These are phyloP conservation scores for Collichthys lucidus DNA, from an alignment of 2,113 vertebrate genomes.

Conservation along the genomic window DNA sequence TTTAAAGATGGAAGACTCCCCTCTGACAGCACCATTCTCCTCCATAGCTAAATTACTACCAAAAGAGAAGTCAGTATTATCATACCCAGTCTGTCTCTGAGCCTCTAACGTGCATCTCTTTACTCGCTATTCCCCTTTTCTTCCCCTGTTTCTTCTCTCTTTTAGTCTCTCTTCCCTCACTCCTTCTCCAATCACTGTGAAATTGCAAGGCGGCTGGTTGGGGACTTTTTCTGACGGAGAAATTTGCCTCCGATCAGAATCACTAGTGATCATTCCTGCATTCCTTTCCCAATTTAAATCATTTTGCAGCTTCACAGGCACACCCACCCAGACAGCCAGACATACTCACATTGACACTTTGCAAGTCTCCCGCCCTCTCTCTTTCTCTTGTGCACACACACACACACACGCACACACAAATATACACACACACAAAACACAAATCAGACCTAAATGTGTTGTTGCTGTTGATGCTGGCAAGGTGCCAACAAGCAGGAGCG, in stretches of 20 bases:
- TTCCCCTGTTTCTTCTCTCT: slow-evolving; percentile 39
- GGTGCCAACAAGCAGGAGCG: slow-evolving; percentile 35
- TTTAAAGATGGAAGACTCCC: slow-evolving; percentile 16
- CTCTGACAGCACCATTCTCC: slow-evolving; percentile 31
- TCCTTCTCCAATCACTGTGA: slow-evolving; percentile 79
- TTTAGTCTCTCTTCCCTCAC: slow-evolving; percentile 44
- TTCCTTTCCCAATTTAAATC: slow-evolving; percentile 73
- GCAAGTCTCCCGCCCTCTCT: slow-evolving; percentile 37
- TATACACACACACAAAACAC: slow-evolving; percentile 32
- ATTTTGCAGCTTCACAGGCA: slow-evolving; percentile 72
- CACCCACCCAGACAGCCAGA: slow-evolving; percentile 59
- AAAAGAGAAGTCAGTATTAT: slow-evolving; percentile 58
- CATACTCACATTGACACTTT: slow-evolving; percentile 44
- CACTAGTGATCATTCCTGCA: slow-evolving; percentile 66
- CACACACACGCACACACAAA: slow-evolving; percentile 24
- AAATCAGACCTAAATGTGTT: slow-evolving; percentile 29
- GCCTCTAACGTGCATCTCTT: slow-evolving; percentile 34
- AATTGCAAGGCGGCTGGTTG: slow-evolving; percentile 74
- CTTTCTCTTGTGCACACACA: slow-evolving; percentile 20
- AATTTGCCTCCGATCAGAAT: slow-evolving; percentile 76
- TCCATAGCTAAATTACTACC: slow-evolving; percentile 39
- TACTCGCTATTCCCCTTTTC: slow-evolving; percentile 36
- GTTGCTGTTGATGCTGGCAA: slow-evolving; percentile 7
- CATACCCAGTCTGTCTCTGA: slow-evolving; percentile 35
- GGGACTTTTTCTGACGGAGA: slow-evolving; percentile 73